Evolutionary conservation across 2,113 vertebrate species (phyloP), one percentile per base, ranked within the genome.

Genomic region (Hiodon tergisus): DNA sequence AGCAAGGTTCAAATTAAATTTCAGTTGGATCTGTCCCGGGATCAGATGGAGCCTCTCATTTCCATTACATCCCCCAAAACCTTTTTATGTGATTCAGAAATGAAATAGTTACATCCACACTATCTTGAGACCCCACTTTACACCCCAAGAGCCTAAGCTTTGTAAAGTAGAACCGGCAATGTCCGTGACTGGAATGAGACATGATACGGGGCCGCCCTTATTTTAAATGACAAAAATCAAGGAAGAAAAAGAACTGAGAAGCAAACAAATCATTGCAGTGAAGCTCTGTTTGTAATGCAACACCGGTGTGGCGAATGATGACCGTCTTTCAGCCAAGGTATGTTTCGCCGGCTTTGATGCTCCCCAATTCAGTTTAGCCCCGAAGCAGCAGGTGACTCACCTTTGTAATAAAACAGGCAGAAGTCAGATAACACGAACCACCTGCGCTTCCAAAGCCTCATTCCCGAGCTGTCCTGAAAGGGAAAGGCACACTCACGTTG

Each of bases 371-470:
- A 11, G 10, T 10, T 8, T 53, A 61, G 57, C 53, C 51, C 13
- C 17, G 0, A 5, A 2, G 6, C 4, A 47, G n/a, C 66, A 16
- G 46, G 6, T 46, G 50, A 90, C 97, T 95, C 89, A 99, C 97
- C 97, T 98, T 98, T 99, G 88, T 99, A 99, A 86, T 99, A 98
- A 91, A 99, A 99, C 82, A 99, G 91, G 87, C 97, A 99, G 88
- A 90, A 97, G 89, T 99, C 97, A 11, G 97, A 93, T 77, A 99
- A 93, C 86, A 98, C 96, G 86, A 99, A 99, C 97, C 97, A 99
- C 73, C 97, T 92, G 74, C 96, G 89, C 82, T 99, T 99, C 97
- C 97, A 99, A 17, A 99, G 90, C 60, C 95, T 90, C 97, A 99
- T 99, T 79, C 97, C 97, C 82, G 97, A 96, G 85, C 97, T 96